A percentile compares a stretch with the other conserved stretches of the same genome.
These are phyloP conservation scores for Pissodes strobi DNA, from an alignment of 1,140 invertebrate genomes.

Conservation along the genomic window DNA sequence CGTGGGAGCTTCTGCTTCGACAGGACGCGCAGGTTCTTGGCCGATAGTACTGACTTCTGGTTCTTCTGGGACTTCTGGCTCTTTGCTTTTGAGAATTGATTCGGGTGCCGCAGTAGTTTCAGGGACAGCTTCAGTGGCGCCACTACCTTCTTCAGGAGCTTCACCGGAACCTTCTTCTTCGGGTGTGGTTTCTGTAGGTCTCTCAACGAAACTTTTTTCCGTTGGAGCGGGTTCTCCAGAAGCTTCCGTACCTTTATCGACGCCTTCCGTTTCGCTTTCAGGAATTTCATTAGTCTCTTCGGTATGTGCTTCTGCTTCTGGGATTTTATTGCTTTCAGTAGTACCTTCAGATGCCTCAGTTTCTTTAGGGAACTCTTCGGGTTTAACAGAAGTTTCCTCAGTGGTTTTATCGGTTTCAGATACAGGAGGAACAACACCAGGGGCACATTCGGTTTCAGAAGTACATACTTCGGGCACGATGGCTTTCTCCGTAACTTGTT, in stretches of 20 bases:
- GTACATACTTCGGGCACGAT: conserved; percentile 33
- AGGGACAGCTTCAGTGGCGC: conserved; percentile 18
- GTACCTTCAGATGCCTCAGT: conserved; percentile 6
- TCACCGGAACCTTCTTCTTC: conserved; percentile 30
- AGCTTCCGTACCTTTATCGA: not conserved
- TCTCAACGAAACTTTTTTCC: conserved; percentile 34
- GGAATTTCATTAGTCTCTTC: conserved; percentile 42
- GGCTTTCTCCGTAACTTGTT: conserved; percentile 27
- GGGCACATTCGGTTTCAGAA: conserved; percentile 27
- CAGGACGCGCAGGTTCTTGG: conserved; percentile 7
- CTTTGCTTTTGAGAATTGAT: conserved; percentile 8
- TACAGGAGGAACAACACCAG: conserved; percentile 22
- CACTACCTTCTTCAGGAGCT: conserved; percentile 27
- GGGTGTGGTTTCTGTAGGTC: conserved; percentile 21
- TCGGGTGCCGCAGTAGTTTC: conserved; percentile 5
- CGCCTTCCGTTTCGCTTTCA: conserved; percentile 19
- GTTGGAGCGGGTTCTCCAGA: not conserved
- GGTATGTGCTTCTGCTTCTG: conserved; percentile 35
- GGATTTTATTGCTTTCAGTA: conserved; percentile 32
- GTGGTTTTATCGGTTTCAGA: conserved; percentile 32
- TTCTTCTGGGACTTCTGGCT: conserved; percentile 30
- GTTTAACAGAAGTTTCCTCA: conserved; percentile 39
- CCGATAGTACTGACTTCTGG: conserved; percentile 5
- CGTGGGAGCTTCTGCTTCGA: conserved; percentile 23
- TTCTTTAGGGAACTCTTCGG: conserved; percentile 27